Conservation (phyloP, 2,797 vertebrate species). For the Rhyacichthys aspro region DNA sequence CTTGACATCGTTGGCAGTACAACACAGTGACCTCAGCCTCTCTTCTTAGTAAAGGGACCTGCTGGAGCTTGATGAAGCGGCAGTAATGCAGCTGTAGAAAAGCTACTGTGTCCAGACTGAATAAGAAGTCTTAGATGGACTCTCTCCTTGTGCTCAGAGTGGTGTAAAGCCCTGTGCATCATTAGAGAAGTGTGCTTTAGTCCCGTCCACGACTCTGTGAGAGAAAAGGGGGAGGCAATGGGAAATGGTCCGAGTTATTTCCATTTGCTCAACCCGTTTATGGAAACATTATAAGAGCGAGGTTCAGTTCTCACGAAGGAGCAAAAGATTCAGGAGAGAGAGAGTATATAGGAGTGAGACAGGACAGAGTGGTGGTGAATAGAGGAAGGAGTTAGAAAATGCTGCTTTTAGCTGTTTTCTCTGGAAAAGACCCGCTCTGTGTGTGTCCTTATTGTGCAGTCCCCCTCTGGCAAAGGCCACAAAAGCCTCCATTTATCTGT, state of each 20-base stretch:
- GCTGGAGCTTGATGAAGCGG: slow-evolving; percentile 38
- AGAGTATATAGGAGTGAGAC: slow-evolving; percentile 47
- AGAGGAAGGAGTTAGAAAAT: slow-evolving; percentile 46
- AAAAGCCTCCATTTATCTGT: slow-evolving; percentile 78
- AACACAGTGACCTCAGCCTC: slow-evolving; percentile 45
- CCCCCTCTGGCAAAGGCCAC: slow-evolving; percentile 72
- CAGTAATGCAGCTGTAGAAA: slow-evolving; percentile 39
- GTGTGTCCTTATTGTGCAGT: slow-evolving; percentile 76
- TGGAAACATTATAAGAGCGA: slow-evolving; percentile 74
- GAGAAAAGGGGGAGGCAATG: slow-evolving; percentile 45
- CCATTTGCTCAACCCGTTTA: slow-evolving; percentile 78
- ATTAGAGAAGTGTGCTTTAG: slow-evolving; percentile 64
- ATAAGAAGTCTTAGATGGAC: slow-evolving; percentile 44
- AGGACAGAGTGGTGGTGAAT: slow-evolving; percentile 44
- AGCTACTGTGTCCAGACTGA: slow-evolving; percentile 23
- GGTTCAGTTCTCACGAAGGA: slow-evolving; percentile 75
- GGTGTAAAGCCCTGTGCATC: slow-evolving; percentile 58
- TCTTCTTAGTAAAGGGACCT: slow-evolving; percentile 12
- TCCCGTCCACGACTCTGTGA: slow-evolving; percentile 46
- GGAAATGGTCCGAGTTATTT: slow-evolving; percentile 77
- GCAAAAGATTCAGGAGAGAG: slow-evolving; percentile 49
- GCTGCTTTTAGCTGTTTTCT: slow-evolving; percentile 72
- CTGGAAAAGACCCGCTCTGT: slow-evolving; percentile 69
- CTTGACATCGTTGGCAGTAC: slow-evolving; percentile 26
- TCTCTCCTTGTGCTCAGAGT: slow-evolving; percentile 41